Evolutionary conservation across 2,797 vertebrate species (phyloP).

Genomic region (Micrastur ruficollis): DNA sequence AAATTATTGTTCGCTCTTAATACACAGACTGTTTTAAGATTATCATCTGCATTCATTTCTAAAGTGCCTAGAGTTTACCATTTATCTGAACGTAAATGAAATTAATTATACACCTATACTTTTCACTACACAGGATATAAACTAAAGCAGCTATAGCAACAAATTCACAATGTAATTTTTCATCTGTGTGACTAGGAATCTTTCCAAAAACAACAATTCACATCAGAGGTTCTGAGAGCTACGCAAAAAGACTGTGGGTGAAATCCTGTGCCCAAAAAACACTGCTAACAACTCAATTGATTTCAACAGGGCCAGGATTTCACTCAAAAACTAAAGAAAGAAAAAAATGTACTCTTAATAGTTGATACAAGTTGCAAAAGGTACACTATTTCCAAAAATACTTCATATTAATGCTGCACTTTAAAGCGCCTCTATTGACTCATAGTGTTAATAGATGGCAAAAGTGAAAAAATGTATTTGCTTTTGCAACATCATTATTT

Average conservation of each 20-base stretch:
- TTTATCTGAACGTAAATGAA: constrained; percentile 38
- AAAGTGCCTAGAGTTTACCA: neutral
- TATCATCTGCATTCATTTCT: neutral
- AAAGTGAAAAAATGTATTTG: constrained; percentile 32
- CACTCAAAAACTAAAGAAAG: neutral
- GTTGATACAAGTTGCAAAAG: neutral
- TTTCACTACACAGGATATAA: neutral
- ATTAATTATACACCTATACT: neutral
- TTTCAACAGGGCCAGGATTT: neutral
- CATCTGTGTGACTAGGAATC: neutral
- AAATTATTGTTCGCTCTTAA: neutral
- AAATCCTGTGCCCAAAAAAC: neutral
- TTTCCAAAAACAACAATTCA: neutral
- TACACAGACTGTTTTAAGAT: neutral
- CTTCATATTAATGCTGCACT: neutral
- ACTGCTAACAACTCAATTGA: neutral
- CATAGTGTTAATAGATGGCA: neutral
- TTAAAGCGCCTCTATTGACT: constrained; percentile 27
- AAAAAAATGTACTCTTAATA: neutral
- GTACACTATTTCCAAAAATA: neutral
- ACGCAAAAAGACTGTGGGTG: neutral
- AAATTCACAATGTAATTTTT: constrained; percentile 32
- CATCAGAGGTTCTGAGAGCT: neutral
- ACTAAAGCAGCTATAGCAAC: constrained; percentile 16
- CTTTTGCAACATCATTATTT: constrained; percentile 56